Percentiles rank a stretch among this genome's conserved stretches.
Conservation (phyloP, 35 echinoderm and acorn worm species). For the Lytechinus pictus region DNA sequence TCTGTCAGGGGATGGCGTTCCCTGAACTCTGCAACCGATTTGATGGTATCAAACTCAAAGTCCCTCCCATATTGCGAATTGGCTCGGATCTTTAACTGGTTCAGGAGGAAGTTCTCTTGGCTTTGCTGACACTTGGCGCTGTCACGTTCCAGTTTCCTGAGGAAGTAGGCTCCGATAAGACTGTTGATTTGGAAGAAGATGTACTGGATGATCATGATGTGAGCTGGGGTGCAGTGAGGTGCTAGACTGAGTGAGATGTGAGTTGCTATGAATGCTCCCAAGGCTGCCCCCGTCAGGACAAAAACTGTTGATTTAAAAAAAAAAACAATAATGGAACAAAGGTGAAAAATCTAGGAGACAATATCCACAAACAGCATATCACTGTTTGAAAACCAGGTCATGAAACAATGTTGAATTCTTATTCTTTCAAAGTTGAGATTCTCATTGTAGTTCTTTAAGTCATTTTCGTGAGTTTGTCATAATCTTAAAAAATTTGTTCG, state of each 20-base stretch:
- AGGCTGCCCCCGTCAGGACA: not conserved
- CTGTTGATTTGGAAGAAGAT: conserved; percentile 29
- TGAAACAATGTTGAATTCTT: too few relatives aligned
- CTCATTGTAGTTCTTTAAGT: too few relatives aligned
- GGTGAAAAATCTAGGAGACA: not conserved
- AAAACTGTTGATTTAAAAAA: not conserved
- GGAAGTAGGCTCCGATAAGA: conserved; percentile 1
- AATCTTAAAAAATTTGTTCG: too few relatives aligned
- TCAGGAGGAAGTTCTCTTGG: conserved; percentile 27
- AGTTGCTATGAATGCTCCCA: not conserved
- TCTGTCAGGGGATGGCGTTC: conserved; percentile 16
- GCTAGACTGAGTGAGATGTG: conserved; percentile 28
- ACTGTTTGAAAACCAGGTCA: not conserved
- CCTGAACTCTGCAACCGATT: conserved; percentile 8
- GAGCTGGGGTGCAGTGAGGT: conserved; percentile 35
- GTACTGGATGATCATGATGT: conserved; percentile 49
- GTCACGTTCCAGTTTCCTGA: not conserved
- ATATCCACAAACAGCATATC: not conserved
- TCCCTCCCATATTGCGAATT: conserved; percentile 10
- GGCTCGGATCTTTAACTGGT: not conserved
- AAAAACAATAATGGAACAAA: not conserved
- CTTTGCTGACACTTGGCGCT: not conserved
- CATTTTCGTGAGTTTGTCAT: too few relatives aligned
- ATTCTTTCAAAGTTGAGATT: too few relatives aligned
- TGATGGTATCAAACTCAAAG: not conserved